Conservation (phyloP, 1,140 invertebrate species). For the Cherax destructor region DNA sequence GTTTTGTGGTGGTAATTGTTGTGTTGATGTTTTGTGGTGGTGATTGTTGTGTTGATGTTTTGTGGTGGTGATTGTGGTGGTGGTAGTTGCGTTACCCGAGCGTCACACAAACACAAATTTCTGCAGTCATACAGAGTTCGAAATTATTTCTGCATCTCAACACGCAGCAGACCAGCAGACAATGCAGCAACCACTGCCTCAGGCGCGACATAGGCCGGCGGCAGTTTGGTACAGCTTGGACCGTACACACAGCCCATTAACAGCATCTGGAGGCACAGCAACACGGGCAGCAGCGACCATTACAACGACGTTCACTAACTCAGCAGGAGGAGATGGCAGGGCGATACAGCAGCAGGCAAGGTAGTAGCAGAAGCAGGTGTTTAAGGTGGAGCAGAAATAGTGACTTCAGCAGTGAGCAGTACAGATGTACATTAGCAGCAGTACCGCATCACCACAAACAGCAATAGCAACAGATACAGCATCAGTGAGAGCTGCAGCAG, state of each 20-base stretch:
- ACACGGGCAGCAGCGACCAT: background rate
- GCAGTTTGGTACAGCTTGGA: constrained; percentile 4
- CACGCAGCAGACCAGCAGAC: background rate
- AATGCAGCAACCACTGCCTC: background rate
- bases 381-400: background rate
- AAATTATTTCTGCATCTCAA: too few relatives aligned
- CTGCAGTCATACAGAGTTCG: too few relatives aligned
- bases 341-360: background rate
- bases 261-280: background rate
- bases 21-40: background rate
- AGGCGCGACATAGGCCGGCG: background rate
- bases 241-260: background rate
- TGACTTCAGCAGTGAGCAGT: background rate
- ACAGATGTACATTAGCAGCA: too few relatives aligned
- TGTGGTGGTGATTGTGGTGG: background rate
- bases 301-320: background rate
- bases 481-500: too few relatives aligned
- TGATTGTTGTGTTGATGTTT: too few relatives aligned
- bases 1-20: background rate
- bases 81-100: background rate
- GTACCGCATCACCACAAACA: too few relatives aligned
- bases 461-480: too few relatives aligned
- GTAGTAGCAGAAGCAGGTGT: background rate
- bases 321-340: background rate
- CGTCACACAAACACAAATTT: too few relatives aligned